Percentiles rank a stretch among this genome's conserved stretches.
These are phyloP conservation scores for Apantesis nais DNA, from an alignment of 2,888 invertebrate species.

Conservation along the genomic window DNA sequence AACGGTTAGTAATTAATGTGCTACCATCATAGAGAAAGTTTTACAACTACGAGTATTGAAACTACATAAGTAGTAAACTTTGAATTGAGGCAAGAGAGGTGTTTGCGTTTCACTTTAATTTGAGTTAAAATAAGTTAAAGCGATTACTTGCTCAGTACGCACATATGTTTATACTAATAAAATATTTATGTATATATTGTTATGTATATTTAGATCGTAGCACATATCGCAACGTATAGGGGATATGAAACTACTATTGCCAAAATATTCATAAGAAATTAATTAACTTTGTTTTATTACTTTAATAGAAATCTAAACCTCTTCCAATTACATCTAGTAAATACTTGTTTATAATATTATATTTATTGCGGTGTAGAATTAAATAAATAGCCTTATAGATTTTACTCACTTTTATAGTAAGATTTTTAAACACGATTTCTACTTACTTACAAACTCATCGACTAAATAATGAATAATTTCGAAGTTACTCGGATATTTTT, in stretches of 20 bases:
- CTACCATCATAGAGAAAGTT: conserved; percentile 80
- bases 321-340: no score
- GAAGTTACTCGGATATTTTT: not conserved
- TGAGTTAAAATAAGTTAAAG: conserved; percentile 74
- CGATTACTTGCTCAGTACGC: conserved; percentile 52
- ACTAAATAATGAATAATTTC: not conserved
- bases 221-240: not conserved
- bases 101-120: conserved; percentile 75
- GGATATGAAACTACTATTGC: not conserved
- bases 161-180: conserved; percentile 32
- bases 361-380: not conserved
- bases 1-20: conserved; percentile 81
- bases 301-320: not conserved
- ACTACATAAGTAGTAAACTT: conserved; percentile 80
- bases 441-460: not conserved
- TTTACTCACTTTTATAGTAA: not conserved
- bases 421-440: not conserved
- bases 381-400: not conserved
- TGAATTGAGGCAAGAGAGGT: conserved; percentile 73
- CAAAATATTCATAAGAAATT: not conserved
- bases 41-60: conserved; percentile 78
- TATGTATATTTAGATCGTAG: conserved; percentile 25
- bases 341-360: not conserved
- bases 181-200: conserved; percentile 45
- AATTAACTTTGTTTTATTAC: not conserved